Evolutionary conservation across 2,113 vertebrate genomes (phyloP).

Genomic region (Chionis minor): DNA sequence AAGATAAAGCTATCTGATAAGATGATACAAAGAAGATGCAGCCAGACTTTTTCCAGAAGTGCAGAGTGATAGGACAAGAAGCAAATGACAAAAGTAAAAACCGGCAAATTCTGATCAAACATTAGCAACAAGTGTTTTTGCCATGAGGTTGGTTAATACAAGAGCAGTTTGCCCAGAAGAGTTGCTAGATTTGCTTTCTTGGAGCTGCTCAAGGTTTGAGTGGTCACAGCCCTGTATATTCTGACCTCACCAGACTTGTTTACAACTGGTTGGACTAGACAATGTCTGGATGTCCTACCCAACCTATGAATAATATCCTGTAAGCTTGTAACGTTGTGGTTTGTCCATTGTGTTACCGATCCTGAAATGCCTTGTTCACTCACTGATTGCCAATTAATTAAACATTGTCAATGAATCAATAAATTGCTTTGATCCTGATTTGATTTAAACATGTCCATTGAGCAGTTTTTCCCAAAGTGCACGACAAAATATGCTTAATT

Average conservation of each 20-base stretch:
- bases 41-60: neutral
- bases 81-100: neutral
- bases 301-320: neutral
- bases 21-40: rapidly evolving
- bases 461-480: neutral
- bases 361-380: neutral
- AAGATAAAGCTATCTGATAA: neutral
- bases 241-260: neutral
- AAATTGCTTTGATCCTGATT: neutral
- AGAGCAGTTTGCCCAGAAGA: neutral
- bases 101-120: neutral
- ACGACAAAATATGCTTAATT: neutral
- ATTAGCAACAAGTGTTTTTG: neutral
- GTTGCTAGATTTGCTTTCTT: neutral
- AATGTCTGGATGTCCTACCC: neutral
- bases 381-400: neutral
- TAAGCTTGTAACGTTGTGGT: neutral
- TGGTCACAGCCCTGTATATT: neutral
- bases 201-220: neutral
- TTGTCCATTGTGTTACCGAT: neutral
- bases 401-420: neutral
- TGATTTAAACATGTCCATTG: neutral
- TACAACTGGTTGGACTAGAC: neutral
- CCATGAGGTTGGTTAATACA: neutral
- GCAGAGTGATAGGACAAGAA: neutral